A percentile compares a stretch with the other conserved stretches of the same genome.
Evolutionary conservation across 2,888 invertebrate genomes (phyloP).

Genomic region (Minunthozetes semirufus): DNA sequence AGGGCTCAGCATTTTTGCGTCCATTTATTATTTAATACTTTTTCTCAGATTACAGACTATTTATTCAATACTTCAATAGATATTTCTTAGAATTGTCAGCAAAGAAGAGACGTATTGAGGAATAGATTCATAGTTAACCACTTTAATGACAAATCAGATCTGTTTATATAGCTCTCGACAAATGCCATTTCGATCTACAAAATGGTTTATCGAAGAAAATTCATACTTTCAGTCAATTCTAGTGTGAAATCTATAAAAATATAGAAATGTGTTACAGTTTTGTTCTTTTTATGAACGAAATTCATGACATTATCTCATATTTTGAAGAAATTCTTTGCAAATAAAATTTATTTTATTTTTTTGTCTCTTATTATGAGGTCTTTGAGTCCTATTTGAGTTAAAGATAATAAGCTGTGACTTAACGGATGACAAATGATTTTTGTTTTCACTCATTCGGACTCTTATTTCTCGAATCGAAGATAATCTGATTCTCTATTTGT

Average conservation of each 20-base stretch:
- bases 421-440: constrained; percentile 21
- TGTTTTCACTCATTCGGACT: neutral
- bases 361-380: neutral
- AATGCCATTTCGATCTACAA: neutral
- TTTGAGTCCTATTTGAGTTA: neutral
- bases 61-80: too few relatives aligned
- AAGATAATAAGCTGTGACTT: neutral
- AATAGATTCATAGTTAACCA: neutral
- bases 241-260: too few relatives aligned
- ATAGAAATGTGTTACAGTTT: too few relatives aligned
- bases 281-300: too few relatives aligned
- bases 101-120: neutral
- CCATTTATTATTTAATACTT: too few relatives aligned
- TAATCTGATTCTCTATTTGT: neutral
- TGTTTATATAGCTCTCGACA: constrained; percentile 22
- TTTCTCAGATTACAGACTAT: too few relatives aligned
- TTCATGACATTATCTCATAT: too few relatives aligned
- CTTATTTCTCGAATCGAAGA: constrained; percentile 6
- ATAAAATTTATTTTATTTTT: too few relatives aligned
- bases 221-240: neutral
- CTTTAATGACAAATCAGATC: constrained; percentile 21
- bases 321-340: too few relatives aligned
- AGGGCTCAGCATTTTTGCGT: too few relatives aligned
- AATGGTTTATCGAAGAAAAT: neutral
- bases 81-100: too few relatives aligned